Evolutionary conservation across 2,888 invertebrate genomes (phyloP), one percentile per base, ranked within the genome.

Genomic region (Cryptocephalus moraei): DNA sequence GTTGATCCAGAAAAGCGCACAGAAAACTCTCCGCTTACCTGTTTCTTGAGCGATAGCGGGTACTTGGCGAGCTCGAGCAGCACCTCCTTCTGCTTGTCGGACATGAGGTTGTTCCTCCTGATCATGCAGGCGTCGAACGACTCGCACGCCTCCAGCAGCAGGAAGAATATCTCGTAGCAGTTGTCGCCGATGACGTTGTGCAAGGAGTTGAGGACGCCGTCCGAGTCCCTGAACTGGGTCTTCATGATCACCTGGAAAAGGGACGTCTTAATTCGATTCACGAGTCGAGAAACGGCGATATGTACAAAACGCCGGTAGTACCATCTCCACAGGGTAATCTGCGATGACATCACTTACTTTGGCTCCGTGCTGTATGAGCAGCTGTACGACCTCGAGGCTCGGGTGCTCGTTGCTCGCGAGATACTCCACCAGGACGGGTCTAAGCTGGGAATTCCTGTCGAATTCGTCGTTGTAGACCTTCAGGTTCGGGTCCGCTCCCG

Each of bases 371-470:
- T 80, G 77, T 4, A 92, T 73, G 51, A 91, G 68, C 47, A 86
- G 63, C 8, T 78, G 73, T 1, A 91, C 78, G 8, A 91, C 77
- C 12, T 79, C 77, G 0, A 77, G 71, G 34, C 77, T 77, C 0
- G 85, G 85, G 41, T 79, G 78, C n/a, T 79, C 74, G 61, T 85
- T 85, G 56, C 84, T 84, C 1, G 85, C 82, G 10, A 91, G 73
- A 66, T 91, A 91, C 66, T 91, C 91, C 0, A 88, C 86, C 1
- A 92, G 71, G 0, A 89, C 86, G 0, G 90, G 86, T 44, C 86
- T 75, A 12, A 91, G 74, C 62, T 80, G 80, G 3, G 73, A 70
- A 52, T 68, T 69, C 1, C 83, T 79, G 1, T 84, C 82, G 39
- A 83, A 83, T n/a, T 82, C 80, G 46, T 85, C 84, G 58, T 80